Evolutionary conservation across 2,113 vertebrate species (phyloP).

Genomic region (Misgurnus anguillicaudatus): DNA sequence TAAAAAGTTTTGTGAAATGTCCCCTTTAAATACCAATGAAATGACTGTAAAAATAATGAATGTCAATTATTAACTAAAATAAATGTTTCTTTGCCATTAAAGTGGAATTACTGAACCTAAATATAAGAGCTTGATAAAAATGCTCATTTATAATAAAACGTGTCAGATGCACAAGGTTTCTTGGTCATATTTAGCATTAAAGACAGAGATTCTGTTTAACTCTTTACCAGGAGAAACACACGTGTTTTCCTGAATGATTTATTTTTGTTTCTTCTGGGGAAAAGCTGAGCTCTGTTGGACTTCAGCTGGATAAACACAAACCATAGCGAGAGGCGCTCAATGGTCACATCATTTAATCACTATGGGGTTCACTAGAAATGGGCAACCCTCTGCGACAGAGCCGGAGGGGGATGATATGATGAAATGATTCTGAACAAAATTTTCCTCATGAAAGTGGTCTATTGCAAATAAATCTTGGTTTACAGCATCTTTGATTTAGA

Average conservation of each 20-base stretch:
- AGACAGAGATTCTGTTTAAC: background rate
- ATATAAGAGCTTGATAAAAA: too few species aligned
- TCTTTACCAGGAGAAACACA: conserved; percentile 22
- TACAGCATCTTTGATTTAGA: background rate
- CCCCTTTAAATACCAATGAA: too few species aligned
- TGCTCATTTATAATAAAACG: too few species aligned
- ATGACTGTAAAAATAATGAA: too few species aligned
- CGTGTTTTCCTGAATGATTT: conserved; percentile 61
- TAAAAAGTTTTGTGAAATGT: too few species aligned
- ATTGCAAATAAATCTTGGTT: background rate
- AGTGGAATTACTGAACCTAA: too few species aligned
- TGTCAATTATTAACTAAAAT: too few species aligned
- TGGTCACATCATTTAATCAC: conserved; percentile 62
- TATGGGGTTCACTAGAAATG: conserved; percentile 52
- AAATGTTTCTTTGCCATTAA: too few species aligned
- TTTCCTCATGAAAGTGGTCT: background rate
- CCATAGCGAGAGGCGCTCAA: conserved; percentile 68
- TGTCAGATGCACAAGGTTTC: background rate
- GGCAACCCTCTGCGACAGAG: conserved; percentile 57
- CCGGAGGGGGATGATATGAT: conserved; percentile 47
- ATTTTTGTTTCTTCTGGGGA: conserved; percentile 48
- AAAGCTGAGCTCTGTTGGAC: conserved; percentile 65
- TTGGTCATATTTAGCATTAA: background rate
- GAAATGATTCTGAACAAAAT: conserved; percentile 29
- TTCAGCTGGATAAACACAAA: conserved; percentile 79